Conservation (phyloP, 2,797 vertebrate species). For the Acanthurus lineatus region DNA sequence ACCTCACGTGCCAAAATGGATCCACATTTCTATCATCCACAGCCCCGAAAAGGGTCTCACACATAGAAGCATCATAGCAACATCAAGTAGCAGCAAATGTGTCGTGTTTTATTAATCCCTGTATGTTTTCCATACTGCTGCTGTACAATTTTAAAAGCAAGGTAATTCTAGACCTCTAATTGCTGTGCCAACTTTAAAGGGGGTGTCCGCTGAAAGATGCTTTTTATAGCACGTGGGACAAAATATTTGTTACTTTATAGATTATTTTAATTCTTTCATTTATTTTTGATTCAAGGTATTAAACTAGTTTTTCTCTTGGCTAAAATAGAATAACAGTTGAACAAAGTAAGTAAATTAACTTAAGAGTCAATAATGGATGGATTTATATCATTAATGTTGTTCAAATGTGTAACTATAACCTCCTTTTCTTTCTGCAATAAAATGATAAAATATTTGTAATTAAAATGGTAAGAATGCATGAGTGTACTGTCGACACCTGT, state of each 20-base stretch:
- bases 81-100: not conserved
- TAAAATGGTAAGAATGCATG: not conserved
- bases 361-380: not conserved
- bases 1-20: conserved; percentile 51
- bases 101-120: not conserved
- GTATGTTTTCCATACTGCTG: not conserved
- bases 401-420: not conserved
- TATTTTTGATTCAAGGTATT: not conserved
- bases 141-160: not conserved
- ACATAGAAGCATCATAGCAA: not conserved
- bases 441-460: not conserved
- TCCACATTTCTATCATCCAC: conserved; percentile 25
- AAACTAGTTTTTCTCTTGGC: not conserved
- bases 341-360: not conserved
- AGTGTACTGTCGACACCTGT: not conserved
- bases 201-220: conserved; percentile 4
- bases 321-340: not conserved
- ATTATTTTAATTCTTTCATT: not conserved
- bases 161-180: conserved; percentile 13
- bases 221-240: not conserved
- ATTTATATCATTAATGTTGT: not conserved
- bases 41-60: conserved; percentile 30
- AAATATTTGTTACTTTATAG: not conserved
- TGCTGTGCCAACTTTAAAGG: conserved; percentile 35
- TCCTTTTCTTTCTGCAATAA: not conserved